phyloP scores from a whole-genome alignment of 2,888 invertebrate species.

The Flexamia atlantica region DNA sequence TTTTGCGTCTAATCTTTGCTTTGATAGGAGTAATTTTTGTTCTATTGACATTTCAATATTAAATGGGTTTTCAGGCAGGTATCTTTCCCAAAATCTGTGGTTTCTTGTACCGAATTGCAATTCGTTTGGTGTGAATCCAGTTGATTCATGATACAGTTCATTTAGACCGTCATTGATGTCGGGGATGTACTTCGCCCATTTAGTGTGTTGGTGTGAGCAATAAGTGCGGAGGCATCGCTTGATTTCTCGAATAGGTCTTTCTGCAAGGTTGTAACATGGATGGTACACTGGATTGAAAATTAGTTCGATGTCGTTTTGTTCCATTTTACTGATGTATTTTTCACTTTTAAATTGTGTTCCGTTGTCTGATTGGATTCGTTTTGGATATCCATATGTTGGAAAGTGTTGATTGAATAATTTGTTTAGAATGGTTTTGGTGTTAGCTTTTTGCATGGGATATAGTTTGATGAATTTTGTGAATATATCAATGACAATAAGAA shows the following conservation, averaged over 20 bases:
- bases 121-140: background rate
- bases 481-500: too few species aligned
- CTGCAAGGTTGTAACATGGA: background rate
- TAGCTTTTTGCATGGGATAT: background rate
- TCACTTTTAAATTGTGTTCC: constrained; percentile 32
- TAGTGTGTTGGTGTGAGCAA: background rate
- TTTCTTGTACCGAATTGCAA: background rate
- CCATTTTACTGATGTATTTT: background rate
- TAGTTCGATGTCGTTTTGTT: background rate
- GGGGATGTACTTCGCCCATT: background rate
- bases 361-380: background rate
- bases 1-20: background rate
- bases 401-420: too few species aligned
- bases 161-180: background rate
- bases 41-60: background rate
- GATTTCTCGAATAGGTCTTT: background rate
- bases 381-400: background rate
- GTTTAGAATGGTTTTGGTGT: background rate
- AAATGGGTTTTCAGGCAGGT: background rate
- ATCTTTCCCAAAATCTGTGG: background rate
- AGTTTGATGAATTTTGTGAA: too few species aligned
- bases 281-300: background rate
- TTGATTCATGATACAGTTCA: background rate
- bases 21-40: background rate
- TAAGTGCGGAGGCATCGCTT: background rate